Conservation (phyloP, 2,113 vertebrate genomes). For the Tichodroma muraria region DNA sequence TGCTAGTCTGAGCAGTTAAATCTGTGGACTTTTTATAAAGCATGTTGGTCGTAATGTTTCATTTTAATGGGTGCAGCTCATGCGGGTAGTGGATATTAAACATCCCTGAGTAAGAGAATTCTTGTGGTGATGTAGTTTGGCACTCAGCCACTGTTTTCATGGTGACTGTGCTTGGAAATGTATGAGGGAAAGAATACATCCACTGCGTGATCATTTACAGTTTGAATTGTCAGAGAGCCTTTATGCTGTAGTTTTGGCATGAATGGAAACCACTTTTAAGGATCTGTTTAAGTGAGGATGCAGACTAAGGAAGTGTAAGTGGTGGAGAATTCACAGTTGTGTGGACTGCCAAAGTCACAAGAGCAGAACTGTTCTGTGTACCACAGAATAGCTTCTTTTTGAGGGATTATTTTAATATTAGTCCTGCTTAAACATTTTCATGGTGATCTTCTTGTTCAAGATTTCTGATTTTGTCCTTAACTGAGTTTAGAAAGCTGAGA, state of each 20-base stretch:
- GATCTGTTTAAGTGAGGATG: background rate
- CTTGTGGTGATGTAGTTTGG: background rate
- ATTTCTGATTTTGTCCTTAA: background rate
- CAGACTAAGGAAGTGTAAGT: background rate
- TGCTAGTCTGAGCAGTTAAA: background rate
- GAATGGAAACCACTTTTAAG: background rate
- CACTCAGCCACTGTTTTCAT: background rate
- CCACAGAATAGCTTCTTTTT: background rate
- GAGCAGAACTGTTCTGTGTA: background rate
- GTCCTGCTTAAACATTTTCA: background rate
- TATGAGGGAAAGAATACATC: rapidly evolving
- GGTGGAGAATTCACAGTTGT: background rate
- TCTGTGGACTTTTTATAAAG: background rate
- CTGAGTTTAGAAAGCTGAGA: background rate
- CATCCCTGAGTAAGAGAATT: background rate
- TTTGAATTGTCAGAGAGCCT: background rate
- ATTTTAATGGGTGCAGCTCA: background rate
- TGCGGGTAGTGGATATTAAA: background rate
- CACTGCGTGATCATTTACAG: background rate
- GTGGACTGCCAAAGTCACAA: background rate
- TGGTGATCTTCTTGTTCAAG: background rate
- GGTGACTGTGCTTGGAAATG: background rate
- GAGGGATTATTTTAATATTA: background rate
- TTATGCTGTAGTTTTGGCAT: background rate
- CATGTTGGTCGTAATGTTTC: rapidly evolving